Evolutionary conservation across 92 coral and sea anemone genomes (phyloP).

Genomic region (Siderastrea radians): DNA sequence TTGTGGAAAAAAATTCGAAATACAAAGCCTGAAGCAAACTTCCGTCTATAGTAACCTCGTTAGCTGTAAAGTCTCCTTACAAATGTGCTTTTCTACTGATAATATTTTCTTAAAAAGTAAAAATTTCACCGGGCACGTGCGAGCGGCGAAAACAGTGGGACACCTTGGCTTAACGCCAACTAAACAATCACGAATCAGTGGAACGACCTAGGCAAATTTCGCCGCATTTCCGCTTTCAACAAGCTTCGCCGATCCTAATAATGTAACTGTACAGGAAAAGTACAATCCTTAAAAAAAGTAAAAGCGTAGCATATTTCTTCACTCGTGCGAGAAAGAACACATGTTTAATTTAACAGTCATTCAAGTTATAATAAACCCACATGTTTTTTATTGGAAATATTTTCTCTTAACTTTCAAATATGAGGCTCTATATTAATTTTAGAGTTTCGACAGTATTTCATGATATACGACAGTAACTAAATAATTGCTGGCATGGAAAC

Average conservation of each 20-base stretch:
- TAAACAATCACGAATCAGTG: not conserved
- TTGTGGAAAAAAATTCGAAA: not conserved
- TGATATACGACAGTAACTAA: not conserved
- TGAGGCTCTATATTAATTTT: not conserved
- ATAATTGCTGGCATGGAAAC: not conserved
- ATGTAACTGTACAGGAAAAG: not conserved
- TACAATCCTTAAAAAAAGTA: not conserved
- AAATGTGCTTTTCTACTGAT: not conserved
- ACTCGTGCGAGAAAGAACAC: not conserved
- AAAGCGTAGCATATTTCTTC: not conserved
- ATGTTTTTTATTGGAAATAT: conserved; percentile 43
- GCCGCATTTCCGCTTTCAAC: conserved; percentile 5
- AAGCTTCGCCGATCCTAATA: not conserved
- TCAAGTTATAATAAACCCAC: conserved; percentile 18
- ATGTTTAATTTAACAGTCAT: not conserved
- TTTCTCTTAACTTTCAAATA: conserved; percentile 32
- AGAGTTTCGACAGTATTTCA: not conserved
- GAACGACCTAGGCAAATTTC: conserved; percentile 7
- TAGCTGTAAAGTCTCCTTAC: not conserved
- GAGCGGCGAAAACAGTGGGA: conserved; percentile 1
- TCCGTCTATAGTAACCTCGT: not conserved
- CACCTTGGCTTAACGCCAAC: conserved; percentile 25
- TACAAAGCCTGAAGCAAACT: not conserved
- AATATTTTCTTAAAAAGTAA: not conserved
- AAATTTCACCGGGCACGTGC: conserved; percentile 37